Percentiles rank a stretch among this genome's conserved stretches.
phyloP scores from a whole-genome alignment of 2,888 invertebrate genomes.

The Epirrhoe alternata region DNA sequence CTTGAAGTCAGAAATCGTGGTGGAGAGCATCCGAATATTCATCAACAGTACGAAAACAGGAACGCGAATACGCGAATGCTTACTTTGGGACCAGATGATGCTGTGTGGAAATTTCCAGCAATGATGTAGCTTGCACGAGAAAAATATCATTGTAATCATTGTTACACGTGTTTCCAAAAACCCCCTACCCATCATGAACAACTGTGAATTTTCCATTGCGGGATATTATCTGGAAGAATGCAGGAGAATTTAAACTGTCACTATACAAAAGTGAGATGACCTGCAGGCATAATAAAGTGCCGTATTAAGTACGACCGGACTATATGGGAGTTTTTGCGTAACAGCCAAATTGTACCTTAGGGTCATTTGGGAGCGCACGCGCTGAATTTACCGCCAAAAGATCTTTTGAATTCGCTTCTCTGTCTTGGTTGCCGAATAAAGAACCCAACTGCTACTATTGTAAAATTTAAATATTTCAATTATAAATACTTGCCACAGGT shows the following conservation, averaged over 20 bases:
- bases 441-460: slow-evolving; percentile 22
- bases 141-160: too few relatives aligned
- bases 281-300: slow-evolving; percentile 23
- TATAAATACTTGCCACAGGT: background rate
- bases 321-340: slow-evolving; percentile 21
- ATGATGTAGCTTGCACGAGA: too few relatives aligned
- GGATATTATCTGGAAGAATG: background rate
- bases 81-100: too few relatives aligned
- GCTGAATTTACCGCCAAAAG: slow-evolving; percentile 11
- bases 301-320: slow-evolving; percentile 9
- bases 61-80: too few relatives aligned
- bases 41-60: too few relatives aligned
- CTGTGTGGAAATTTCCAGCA: too few relatives aligned
- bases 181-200: background rate
- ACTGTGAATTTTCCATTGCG: background rate
- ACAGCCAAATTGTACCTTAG: slow-evolving; percentile 10
- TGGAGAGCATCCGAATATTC: too few relatives aligned
- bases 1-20: too few relatives aligned
- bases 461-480: slow-evolving; percentile 1
- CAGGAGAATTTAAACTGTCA: slow-evolving; percentile 8
- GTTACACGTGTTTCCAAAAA: background rate
- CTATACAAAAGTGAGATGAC: slow-evolving; percentile 22
- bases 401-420: slow-evolving; percentile 13
- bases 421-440: slow-evolving; percentile 17
- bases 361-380: slow-evolving; percentile 13